Evolutionary conservation across 92 coral and sea anemone genomes (phyloP).

Genomic region (Phenganax marumi): DNA sequence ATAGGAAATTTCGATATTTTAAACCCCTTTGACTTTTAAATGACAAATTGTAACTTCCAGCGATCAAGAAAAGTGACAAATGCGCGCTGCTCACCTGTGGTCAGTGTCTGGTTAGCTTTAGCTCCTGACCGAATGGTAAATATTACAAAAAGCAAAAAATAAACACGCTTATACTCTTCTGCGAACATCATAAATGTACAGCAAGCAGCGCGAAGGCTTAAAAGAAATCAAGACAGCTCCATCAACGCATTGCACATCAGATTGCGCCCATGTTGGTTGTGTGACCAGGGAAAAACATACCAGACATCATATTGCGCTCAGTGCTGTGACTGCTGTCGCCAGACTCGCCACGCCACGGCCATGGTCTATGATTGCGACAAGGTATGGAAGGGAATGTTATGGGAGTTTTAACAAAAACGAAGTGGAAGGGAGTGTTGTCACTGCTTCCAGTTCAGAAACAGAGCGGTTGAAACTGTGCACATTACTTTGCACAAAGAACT

Average conservation of each 20-base stretch:
- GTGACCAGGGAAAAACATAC: neutral
- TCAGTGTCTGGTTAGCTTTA: neutral
- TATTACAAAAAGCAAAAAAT: neutral
- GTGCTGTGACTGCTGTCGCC: no score
- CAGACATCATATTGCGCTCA: neutral
- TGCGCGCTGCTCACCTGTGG: conserved; percentile 15
- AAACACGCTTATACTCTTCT: neutral
- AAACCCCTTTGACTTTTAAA: neutral
- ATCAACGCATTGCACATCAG: neutral
- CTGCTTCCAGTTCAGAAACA: no score
- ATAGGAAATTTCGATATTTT: no score
- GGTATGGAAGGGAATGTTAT: no score
- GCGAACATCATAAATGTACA: conserved; percentile 1
- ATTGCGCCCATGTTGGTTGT: neutral
- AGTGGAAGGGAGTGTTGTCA: no score
- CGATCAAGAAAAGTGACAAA: neutral
- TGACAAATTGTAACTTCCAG: neutral
- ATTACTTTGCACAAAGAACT: no score
- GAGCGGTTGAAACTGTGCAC: no score
- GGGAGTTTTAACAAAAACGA: no score
- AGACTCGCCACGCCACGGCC: no score
- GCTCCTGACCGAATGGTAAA: neutral
- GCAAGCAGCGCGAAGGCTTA: neutral
- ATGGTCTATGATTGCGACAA: no score
- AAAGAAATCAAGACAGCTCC: conserved; percentile 1